Conservation (phyloP, 2,888 invertebrate species). For the Chrysina gloriosa region DNA sequence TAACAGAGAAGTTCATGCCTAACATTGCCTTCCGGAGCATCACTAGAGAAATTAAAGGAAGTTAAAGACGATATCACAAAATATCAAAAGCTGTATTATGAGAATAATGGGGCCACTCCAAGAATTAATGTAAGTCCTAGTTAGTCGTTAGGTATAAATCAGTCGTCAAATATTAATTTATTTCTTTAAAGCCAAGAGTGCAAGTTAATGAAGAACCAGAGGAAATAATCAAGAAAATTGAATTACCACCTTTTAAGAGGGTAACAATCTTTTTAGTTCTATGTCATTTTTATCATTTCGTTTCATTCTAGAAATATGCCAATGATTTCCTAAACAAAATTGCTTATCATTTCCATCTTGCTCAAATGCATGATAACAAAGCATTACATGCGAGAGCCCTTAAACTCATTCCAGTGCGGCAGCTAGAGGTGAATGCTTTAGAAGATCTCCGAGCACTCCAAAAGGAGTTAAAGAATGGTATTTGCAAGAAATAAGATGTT, state of each 20-base stretch:
- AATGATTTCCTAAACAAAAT: conserved; percentile 57
- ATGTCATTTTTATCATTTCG: not conserved
- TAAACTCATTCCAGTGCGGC: conserved; percentile 74
- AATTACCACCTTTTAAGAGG: conserved; percentile 43
- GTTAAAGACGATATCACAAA: conserved; percentile 40
- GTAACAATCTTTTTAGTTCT: conserved; percentile 40
- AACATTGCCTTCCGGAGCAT: conserved; percentile 34
- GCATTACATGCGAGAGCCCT: conserved; percentile 74
- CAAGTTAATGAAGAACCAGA: not conserved
- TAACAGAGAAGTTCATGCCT: conserved; percentile 32
- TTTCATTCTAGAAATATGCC: conserved; percentile 51
- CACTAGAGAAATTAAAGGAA: conserved; percentile 38
- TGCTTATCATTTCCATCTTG: conserved; percentile 56
- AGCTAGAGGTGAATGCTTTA: conserved; percentile 74
- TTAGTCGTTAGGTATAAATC: not conserved
- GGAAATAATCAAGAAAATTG: conserved; percentile 43
- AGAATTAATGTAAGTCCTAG: not conserved
- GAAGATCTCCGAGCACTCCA: conserved; percentile 73
- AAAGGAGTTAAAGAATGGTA: conserved; percentile 70
- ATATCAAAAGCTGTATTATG: conserved; percentile 18
- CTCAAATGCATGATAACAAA: conserved; percentile 73
- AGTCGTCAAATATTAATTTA: not conserved
- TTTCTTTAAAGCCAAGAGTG: conserved; percentile 13
- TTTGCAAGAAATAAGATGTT: not conserved
- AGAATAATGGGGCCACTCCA: conserved; percentile 31